Evolutionary conservation across 2,888 invertebrate genomes (phyloP), one percentile per base, ranked within the genome.

Genomic region (Drosophila algonquin): DNA sequence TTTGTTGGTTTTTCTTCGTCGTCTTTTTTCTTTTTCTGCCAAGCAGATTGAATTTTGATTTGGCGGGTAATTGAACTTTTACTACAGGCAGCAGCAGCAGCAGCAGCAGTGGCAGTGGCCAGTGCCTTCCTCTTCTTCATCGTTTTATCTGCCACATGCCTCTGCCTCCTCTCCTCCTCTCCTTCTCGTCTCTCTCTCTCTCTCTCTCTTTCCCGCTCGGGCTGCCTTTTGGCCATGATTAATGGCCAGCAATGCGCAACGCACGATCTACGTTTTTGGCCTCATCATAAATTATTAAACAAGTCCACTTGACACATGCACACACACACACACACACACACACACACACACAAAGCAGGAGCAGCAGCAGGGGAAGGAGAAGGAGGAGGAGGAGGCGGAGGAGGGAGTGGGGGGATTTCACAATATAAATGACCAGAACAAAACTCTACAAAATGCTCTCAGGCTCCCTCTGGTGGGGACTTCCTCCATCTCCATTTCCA

Each of bases 51-150:
- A 89, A 87, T 90, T 90, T 89, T 90, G 89, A 90, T 88, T 90
- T 90, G 89, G 85, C 87, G 89, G 89, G 88, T 90, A 88, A 90
- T 88, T 90, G 90, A 88, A 90, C 88, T 90, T 79, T 87, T 86
- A 85, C 85, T 84, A 84, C 65, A 65, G 40, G 40, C 79, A 57
- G 63, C 58, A 52, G 18, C 8, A 61, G 69, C 18, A 61, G 69
- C 18, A 1, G 3, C 3, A 21, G 21, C 21, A 21, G 21, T 53
- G 55, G 55, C 55, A 50, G 58, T n/a, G 63, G 50, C 58, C 79
- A 56, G 40, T 40, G 50, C 64, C 53, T 63, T 73, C 63, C 73
- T 51, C 60, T 56, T 47, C 59, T 52, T 63, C 64, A 8, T 8
- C 27, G 40, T 51, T 48, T 12, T 18, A 40, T 10, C 46, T 12